phyloP scores from a whole-genome alignment of 2,888 invertebrate species.

The Chrysina gloriosa region DNA sequence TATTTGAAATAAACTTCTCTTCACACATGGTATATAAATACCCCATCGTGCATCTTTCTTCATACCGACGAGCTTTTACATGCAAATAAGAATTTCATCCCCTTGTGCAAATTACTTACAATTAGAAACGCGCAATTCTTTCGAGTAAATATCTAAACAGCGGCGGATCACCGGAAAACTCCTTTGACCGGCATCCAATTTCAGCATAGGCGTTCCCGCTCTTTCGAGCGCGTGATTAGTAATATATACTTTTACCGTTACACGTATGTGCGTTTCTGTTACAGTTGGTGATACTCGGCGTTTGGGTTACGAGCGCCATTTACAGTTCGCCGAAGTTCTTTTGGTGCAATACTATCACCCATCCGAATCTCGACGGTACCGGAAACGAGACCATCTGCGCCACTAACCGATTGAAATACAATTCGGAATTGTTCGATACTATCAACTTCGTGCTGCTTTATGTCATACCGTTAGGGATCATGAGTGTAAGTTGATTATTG shows the following conservation, averaged over 20 bases:
- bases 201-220: too few relatives aligned
- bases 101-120: too few relatives aligned
- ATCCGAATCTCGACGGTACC: conserved; percentile 69
- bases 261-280: conserved; percentile 49
- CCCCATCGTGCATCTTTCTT: too few relatives aligned
- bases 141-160: too few relatives aligned
- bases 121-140: too few relatives aligned
- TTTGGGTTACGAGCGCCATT: conserved; percentile 85
- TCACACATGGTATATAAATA: too few relatives aligned
- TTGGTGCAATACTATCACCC: conserved; percentile 81
- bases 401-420: conserved; percentile 79
- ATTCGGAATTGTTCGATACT: conserved; percentile 82
- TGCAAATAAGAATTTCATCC: too few relatives aligned
- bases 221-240: not conserved
- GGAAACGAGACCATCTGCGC: conserved; percentile 78
- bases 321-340: conserved; percentile 88
- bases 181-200: too few relatives aligned
- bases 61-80: too few relatives aligned
- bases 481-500: conserved; percentile 81
- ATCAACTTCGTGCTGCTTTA: conserved; percentile 87
- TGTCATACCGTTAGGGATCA: conserved; percentile 81
- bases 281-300: conserved; percentile 80
- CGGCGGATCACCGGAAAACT: too few relatives aligned
- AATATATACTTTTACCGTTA: not conserved
- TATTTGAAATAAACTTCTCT: too few relatives aligned